phyloP scores from a whole-genome alignment of 2,888 invertebrate genomes.

The Oeneis ivallda region DNA sequence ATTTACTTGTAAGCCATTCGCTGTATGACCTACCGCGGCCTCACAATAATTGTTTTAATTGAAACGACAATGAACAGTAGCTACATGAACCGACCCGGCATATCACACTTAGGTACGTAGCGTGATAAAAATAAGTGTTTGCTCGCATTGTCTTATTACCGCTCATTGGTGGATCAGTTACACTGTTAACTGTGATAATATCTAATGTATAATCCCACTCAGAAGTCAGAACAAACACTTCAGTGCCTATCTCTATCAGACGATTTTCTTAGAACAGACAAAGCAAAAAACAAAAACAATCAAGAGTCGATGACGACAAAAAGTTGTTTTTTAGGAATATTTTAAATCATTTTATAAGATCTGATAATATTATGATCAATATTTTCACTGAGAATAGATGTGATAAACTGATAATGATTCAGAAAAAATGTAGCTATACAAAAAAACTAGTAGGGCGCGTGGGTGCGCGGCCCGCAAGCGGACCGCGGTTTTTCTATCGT shows the following conservation, averaged over 20 bases:
- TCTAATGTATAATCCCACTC: slow-evolving; percentile 7
- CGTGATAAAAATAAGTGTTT: slow-evolving; percentile 28
- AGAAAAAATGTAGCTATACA: no score
- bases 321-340: not conserved
- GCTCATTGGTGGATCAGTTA: slow-evolving; percentile 6
- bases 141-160: slow-evolving; percentile 13
- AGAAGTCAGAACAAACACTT: not conserved
- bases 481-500: no score
- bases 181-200: not conserved
- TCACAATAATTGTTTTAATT: slow-evolving; percentile 11
- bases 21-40: no score
- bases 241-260: not conserved
- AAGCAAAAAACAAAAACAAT: not conserved
- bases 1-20: not conserved
- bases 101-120: slow-evolving; percentile 29
- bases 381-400: no score
- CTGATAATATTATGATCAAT: no score
- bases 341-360: not conserved
- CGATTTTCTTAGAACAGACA: not conserved
- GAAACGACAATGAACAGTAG: slow-evolving; percentile 24
- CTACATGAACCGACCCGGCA: not conserved
- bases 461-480: no score
- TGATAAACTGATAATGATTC: no score
- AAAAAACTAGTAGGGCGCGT: no score
- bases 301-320: not conserved